Evolutionary conservation across 2,888 invertebrate genomes (phyloP).

Genomic region (Lordiphosa andalusiaca): DNA sequence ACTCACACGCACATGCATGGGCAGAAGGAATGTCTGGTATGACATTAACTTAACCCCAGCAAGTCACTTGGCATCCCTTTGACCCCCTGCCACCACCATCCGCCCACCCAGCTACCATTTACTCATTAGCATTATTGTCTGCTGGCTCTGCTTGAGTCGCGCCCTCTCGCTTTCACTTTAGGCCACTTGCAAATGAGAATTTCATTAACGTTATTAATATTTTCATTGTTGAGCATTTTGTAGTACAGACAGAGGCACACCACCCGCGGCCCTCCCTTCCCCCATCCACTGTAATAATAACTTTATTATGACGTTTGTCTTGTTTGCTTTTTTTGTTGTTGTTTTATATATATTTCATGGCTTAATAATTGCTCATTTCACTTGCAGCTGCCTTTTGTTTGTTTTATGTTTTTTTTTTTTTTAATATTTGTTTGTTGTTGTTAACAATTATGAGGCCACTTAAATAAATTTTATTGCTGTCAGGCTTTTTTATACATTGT

Average conservation of each 20-base stretch:
- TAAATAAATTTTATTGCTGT: constrained; percentile 68
- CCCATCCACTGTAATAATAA: constrained; percentile 41
- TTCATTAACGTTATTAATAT: constrained; percentile 72
- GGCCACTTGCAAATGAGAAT: constrained; percentile 54
- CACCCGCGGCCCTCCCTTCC: constrained; percentile 1
- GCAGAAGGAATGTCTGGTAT: constrained; percentile 16
- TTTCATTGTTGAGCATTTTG: constrained; percentile 61
- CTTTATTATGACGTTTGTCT: constrained; percentile 62
- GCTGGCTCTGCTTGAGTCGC: constrained; percentile 37
- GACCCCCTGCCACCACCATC: neutral
- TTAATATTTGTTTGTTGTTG: constrained; percentile 28
- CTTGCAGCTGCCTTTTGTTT: constrained; percentile 64
- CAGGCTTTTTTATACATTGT: constrained; percentile 44
- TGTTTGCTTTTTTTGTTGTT: constrained; percentile 9
- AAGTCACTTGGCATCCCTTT: constrained; percentile 23
- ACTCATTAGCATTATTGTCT: constrained; percentile 63
- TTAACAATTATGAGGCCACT: constrained; percentile 68
- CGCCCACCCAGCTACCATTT: constrained; percentile 25
- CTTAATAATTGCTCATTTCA: constrained; percentile 71
- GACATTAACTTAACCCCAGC: constrained; percentile 47
- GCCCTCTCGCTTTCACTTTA: constrained; percentile 7
- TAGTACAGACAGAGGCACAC: neutral
- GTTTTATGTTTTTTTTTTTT: constrained; percentile 17
- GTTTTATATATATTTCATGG: constrained; percentile 63
- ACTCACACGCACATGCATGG: neutral